Conservation (phyloP, 2,797 vertebrate genomes). For the Sciaenops ocellatus region DNA sequence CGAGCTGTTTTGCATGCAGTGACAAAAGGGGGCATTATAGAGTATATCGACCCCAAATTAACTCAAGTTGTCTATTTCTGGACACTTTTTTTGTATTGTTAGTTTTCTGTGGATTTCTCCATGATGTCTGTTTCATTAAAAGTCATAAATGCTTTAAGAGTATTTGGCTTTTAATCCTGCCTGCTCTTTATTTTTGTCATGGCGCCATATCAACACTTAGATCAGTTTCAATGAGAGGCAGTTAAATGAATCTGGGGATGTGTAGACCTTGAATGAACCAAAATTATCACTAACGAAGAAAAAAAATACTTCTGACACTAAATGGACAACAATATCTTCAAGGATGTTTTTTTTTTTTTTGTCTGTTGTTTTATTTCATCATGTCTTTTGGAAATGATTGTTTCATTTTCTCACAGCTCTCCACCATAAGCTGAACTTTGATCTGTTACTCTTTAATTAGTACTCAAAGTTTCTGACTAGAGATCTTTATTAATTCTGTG, state of each 20-base stretch:
- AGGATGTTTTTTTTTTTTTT: slow-evolving; percentile 28
- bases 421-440: slow-evolving; percentile 39
- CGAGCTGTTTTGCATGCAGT: slow-evolving; percentile 76
- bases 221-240: slow-evolving; percentile 34
- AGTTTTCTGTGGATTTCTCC: slow-evolving; percentile 51
- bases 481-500: slow-evolving; percentile 71
- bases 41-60: slow-evolving; percentile 69
- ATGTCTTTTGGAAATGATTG: slow-evolving; percentile 7
- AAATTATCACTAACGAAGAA: slow-evolving; percentile 42
- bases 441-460: slow-evolving; percentile 68
- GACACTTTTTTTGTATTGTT: slow-evolving; percentile 65
- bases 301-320: slow-evolving; percentile 27
- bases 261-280: slow-evolving; percentile 45
- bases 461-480: slow-evolving; percentile 52
- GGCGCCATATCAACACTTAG: slow-evolving; percentile 37
- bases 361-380: slow-evolving; percentile 38
- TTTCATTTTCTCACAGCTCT: slow-evolving; percentile 41
- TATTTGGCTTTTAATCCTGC: slow-evolving; percentile 49
- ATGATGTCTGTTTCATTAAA: slow-evolving; percentile 41
- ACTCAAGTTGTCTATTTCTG: slow-evolving; percentile 68
- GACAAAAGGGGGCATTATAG: slow-evolving; percentile 78
- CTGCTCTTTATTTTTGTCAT: slow-evolving; percentile 28
- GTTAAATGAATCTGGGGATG: slow-evolving; percentile 52
- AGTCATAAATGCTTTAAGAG: slow-evolving; percentile 47
- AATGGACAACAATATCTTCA: slow-evolving; percentile 43